Evolutionary conservation across 1,140 invertebrate genomes (phyloP), one percentile per base, ranked within the genome.

Genomic region (Nephila pilipes): DNA sequence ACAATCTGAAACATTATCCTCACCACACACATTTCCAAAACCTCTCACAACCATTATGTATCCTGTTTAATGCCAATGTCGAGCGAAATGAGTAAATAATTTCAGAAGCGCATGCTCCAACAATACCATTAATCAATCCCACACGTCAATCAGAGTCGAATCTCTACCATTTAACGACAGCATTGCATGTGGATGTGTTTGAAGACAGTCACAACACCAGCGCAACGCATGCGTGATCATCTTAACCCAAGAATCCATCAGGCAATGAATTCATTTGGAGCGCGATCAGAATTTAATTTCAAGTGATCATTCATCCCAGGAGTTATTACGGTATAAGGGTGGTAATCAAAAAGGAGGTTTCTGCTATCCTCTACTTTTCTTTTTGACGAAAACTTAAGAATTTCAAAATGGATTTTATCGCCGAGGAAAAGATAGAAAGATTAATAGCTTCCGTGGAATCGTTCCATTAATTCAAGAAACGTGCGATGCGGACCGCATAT

Each of bases 211-310:
- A 32, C 69, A n/a, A n/a, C 16, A 36, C 29, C 69, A 18, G 18
- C 14, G 12, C 4, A 29, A 36, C 69, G 29, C 29, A 75, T 75
- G 69, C 69, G 69, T 29, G 12, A 4, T 75, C 25, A 25, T 18
- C 69, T 20, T 36, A 20, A 18, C 18, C 69, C 69, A 75, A 38
- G 25, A 60, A 60, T 20, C 32, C 85, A 60, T 87, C 85, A 87
- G 20, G 20, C 29, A 87, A 60, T 60, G 57, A 63, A 87, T 63
- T 87, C 85, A 87, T 87, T 60, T 60, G 10, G 57, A 5, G 55
- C 32, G 60, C 32, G 29, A 12, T 60, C 85, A 87, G 85, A 87
- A 87, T 87, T 87, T 60, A 87, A 87, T 87, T 87, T 87, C 85
- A 36, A 2, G 36, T 8, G 32, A 87, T 36, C 85, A 87, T 87